Evolutionary conservation across 2,797 vertebrate genomes (phyloP).

Genomic region (Chelmon rostratus): DNA sequence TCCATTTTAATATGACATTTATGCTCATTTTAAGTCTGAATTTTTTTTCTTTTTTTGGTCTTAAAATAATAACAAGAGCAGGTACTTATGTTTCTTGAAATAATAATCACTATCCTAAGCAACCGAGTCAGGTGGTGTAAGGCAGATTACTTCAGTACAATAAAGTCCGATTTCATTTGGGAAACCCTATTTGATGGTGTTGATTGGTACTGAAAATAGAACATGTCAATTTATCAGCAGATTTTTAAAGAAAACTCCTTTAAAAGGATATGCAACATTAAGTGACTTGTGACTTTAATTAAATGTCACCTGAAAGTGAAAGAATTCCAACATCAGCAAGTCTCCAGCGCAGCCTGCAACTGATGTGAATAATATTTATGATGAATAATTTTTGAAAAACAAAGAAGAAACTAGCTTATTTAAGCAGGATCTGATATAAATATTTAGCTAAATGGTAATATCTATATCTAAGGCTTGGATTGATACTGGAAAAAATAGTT

Average conservation of each 20-base stretch:
- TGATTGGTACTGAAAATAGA: not conserved
- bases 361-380: not conserved
- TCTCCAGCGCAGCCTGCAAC: not conserved
- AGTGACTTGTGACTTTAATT: not conserved
- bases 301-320: constrained; percentile 1
- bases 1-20: not conserved
- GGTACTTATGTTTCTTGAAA: not conserved
- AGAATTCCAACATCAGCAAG: not conserved
- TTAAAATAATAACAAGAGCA: not conserved
- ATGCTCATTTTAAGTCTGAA: constrained; percentile 1
- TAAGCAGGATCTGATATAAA: not conserved
- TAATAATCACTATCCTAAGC: not conserved
- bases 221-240: not conserved
- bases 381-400: not conserved
- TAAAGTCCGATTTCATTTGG: not conserved
- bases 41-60: not conserved
- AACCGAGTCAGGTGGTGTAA: not conserved
- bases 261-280: not conserved
- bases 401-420: not conserved
- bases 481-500: constrained; percentile 1
- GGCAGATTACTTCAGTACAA: not conserved
- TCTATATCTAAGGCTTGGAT: constrained; percentile 10
- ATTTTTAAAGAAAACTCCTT: not conserved
- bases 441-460: not conserved
- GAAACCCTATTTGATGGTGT: not conserved